Evolutionary conservation across 2,797 vertebrate genomes (phyloP).

Genomic region (Neomorphus geoffroyi): DNA sequence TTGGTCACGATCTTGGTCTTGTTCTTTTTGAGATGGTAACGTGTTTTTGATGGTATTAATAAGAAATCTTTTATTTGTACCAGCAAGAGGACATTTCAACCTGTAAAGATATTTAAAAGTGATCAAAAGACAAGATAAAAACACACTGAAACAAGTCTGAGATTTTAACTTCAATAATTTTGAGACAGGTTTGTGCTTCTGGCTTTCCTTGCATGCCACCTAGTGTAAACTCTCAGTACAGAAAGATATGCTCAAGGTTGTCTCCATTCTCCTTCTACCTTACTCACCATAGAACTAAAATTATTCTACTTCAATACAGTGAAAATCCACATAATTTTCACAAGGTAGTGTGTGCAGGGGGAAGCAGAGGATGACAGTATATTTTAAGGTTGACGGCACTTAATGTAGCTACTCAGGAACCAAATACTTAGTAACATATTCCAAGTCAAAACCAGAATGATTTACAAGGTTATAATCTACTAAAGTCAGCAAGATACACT

Average conservation of each 20-base stretch:
- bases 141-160: background rate
- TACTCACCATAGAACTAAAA: background rate
- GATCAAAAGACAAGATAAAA: conserved; percentile 23
- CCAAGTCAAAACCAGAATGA: background rate
- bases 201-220: conserved; percentile 81
- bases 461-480: background rate
- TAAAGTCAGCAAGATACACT: background rate
- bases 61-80: conserved; percentile 96
- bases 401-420: background rate
- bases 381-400: background rate
- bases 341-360: background rate
- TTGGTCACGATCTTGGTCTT: conserved; percentile 72
- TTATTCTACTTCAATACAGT: background rate
- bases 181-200: conserved; percentile 26
- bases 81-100: conserved; percentile 94
- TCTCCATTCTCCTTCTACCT: background rate
- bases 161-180: background rate
- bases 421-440: background rate
- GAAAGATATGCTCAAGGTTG: conserved; percentile 16
- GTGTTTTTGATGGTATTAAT: conserved; percentile 94
- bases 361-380: background rate
- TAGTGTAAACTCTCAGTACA: conserved; percentile 79
- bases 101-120: conserved; percentile 73
- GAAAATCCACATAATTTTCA: background rate
- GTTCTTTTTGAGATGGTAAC: conserved; percentile 76